Evolutionary conservation across 2,888 invertebrate genomes (phyloP).

Genomic region (Drosophila neotestacea): DNA sequence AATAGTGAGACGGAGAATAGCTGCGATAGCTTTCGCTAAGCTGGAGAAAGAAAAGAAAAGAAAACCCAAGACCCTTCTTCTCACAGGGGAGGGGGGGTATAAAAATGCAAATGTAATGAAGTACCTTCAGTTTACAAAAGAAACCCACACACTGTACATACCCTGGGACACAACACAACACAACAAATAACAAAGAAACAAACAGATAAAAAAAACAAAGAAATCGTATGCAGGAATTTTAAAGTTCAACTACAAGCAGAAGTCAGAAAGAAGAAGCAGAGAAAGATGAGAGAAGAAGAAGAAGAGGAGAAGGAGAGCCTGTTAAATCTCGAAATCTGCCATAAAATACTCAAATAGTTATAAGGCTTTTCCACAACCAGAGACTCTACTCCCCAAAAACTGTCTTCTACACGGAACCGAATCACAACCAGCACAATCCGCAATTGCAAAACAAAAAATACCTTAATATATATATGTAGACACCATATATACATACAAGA

Average conservation of each 20-base stretch:
- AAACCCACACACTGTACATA: constrained; percentile 9
- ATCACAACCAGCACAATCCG: constrained; percentile 1
- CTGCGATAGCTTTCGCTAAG: constrained; percentile 82
- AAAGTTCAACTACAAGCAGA: constrained; percentile 54
- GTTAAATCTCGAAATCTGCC: constrained; percentile 70
- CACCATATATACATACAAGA: constrained; percentile 9
- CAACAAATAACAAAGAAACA: background rate
- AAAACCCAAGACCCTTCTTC: constrained; percentile 10
- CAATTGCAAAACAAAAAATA: constrained; percentile 14
- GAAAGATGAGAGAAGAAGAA: background rate
- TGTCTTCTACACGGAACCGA: too few species aligned
- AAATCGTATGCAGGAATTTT: constrained; percentile 57
- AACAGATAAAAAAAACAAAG: background rate
- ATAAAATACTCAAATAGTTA: constrained; percentile 40
- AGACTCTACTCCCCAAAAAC: background rate
- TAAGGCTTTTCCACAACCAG: constrained; percentile 18
- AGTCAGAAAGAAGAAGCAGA: constrained; percentile 6
- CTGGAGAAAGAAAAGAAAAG: constrained; percentile 17
- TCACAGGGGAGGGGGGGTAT: too few species aligned
- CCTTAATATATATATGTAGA: constrained; percentile 3
- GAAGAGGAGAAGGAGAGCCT: background rate
- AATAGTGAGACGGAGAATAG: constrained; percentile 85
- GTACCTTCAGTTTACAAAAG: constrained; percentile 74
- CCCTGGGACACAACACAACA: constrained; percentile 1
- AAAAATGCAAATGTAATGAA: constrained; percentile 36